Evolutionary conservation across 2,113 vertebrate genomes (phyloP).

Genomic region (Rhegmatorhina hoffmannsi): DNA sequence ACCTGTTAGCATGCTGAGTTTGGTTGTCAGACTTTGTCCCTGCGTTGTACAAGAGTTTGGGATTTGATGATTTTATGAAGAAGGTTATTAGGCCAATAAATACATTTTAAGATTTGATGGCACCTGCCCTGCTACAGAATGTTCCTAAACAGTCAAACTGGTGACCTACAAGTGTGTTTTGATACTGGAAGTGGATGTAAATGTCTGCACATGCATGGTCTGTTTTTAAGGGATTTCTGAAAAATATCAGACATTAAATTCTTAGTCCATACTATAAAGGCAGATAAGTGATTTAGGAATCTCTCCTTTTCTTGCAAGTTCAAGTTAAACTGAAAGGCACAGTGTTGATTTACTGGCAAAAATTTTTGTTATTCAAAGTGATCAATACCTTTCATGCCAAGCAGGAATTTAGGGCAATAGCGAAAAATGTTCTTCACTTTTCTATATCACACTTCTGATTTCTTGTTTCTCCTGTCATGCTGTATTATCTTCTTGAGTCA

Average conservation of each 20-base stretch:
- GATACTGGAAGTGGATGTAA: neutral
- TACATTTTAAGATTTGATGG: neutral
- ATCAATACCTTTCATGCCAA: neutral
- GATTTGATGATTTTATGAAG: neutral
- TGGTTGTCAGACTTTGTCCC: neutral
- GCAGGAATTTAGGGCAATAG: neutral
- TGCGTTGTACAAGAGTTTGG: neutral
- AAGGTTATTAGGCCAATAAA: neutral
- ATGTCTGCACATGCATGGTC: neutral
- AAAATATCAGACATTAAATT: neutral
- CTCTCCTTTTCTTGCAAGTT: neutral
- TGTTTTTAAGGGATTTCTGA: neutral
- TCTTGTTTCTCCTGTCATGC: neutral
- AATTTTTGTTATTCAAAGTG: neutral
- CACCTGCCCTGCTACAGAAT: neutral
- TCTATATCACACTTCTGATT: neutral
- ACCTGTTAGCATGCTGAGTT: neutral
- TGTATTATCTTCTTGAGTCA: neutral
- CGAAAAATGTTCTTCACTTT: neutral
- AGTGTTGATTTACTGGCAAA: neutral
- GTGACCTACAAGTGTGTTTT: neutral
- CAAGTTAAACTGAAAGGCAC: neutral
- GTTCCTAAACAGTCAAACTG: neutral
- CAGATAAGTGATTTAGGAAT: neutral
- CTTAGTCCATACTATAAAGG: neutral